Evolutionary conservation across 2,888 invertebrate genomes (phyloP), one percentile per base, ranked within the genome.

Genomic region (Pristionchus fissidentatus): DNA sequence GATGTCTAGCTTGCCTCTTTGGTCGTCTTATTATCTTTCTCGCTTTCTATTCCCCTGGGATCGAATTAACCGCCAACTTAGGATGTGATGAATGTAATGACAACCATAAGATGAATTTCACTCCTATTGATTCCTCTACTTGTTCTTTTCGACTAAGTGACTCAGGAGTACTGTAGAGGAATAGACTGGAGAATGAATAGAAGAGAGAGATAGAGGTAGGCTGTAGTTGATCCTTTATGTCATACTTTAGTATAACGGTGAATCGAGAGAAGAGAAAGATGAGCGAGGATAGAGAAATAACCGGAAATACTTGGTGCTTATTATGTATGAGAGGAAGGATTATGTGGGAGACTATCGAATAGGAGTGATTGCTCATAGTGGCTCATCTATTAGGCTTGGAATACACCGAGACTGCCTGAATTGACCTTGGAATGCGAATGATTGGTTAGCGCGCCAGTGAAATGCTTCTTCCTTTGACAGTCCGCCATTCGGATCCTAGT

Each of bases 301-400:
- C 82, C 82, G 82, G 82, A 82, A 82, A 82, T 82, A 82, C 66
- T 49, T 82, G 66, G 22, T 66, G 82, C 82, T 82, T 82, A 82
- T 82, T 82, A 82, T 82, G 82, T 82, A 70, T 70, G 70, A 62
- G 62, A 81, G 62, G 62, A 32, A 26, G 80, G 62, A 62, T 43
- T 43, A 43, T 38, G 80, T 32, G 70, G 32, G 60, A 29, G 80
- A 29, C 26, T 26, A 41, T 41, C 13, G 60, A 60, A 60, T 41
- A 13, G 60, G 43, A 80, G 60, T 43, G 80, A 80, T 60, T 60
- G 80, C 29, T 32, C 26, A n/a, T 55, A 35, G 41, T 80, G 43
- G 41, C 80, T 38, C 80, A 80, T 75, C 38, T 75, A 46, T n/a
- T 62, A 62, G 62, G 32, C 26, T 46, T 29, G 26, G 29, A 46